These are phyloP conservation scores for Ibidorhyncha struthersii DNA, from an alignment of 2,113 vertebrate genomes.

Conservation along the genomic window DNA sequence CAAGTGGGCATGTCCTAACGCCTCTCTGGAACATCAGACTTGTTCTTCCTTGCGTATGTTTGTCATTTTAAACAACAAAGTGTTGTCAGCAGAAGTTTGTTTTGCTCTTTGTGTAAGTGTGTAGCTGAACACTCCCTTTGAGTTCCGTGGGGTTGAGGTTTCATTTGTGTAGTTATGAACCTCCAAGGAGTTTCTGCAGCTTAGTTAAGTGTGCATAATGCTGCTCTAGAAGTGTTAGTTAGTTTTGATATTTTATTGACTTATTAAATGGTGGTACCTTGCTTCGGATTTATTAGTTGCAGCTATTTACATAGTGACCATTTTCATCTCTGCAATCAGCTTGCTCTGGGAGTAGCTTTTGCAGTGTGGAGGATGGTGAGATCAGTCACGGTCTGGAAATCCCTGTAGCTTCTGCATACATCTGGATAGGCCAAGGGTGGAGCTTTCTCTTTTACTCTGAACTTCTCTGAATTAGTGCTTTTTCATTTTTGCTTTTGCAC, in stretches of 20 bases:
- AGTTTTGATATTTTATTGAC: not conserved
- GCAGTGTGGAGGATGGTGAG: not conserved
- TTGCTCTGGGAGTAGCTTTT: not conserved
- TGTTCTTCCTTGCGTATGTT: not conserved
- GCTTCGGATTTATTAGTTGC: not conserved
- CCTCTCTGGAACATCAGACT: not conserved
- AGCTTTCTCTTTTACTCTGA: not conserved
- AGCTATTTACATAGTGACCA: not conserved
- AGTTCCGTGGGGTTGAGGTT: not conserved
- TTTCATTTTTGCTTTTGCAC: not conserved
- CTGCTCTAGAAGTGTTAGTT: not conserved
- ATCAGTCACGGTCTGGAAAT: not conserved
- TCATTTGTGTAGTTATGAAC: not conserved
- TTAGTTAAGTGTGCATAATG: not conserved
- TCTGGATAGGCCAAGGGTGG: not conserved
- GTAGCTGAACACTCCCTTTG: not conserved
- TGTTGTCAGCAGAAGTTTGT: not conserved
- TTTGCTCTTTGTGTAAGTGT: not conserved
- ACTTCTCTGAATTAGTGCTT: not conserved
- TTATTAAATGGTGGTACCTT: not conserved
- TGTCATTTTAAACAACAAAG: not conserved
- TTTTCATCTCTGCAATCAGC: not conserved
- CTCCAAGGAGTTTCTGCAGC: not conserved
- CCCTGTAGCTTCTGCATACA: not conserved
- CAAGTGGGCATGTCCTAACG: not conserved